Base-by-base conservation (phyloP, 2,797 vertebrate species). In the Myotis findleyi region DNA sequence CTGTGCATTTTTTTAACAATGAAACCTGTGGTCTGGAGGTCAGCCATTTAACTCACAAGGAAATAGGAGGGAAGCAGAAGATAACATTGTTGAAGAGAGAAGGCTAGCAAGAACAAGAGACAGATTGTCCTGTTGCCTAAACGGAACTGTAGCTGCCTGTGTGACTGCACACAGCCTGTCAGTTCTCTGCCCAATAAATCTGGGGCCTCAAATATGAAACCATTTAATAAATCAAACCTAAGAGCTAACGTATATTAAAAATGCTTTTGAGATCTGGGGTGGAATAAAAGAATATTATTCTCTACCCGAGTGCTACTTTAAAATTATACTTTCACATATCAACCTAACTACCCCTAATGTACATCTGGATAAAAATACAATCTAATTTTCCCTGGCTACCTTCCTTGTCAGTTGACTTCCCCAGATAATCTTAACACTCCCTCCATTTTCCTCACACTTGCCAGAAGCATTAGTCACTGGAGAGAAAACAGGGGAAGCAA, bases 1-100 rank as follows among this genome's bases (percentile, higher is more conserved):
- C 96, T 38, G 72, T 59, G 21, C 3, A 2, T 21, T 77, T 49
- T 51, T 72, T 71, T 73, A 82, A 86, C 89, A 91, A 51, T 18
- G 97, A 77, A 90, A 96, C 89, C 93, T 51, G 30, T 64, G 79
- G 77, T 93, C 94, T 96, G 62, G 77, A 96, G 89, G 96, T 92
- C 23, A 96, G 91, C 94, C 97, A 96, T 83, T 82, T 90, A 41
- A 91, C 95, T 96, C 97, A 88, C 72, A 62, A 73, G 87, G 83
- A 96, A 95, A 68, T 21, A 25, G 10, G 84, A 91, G 82, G 90
- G 90, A 94, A 59, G 38, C 38, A 11, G 93, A 86, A 95, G 96
- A 97, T 80, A 95, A 96, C 14, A 57, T 0, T 36, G 94, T 7
- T 84, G 66, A 64, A 62, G 89, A 96, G 33, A 95, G 33, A 94